Base-by-base conservation (phyloP, 2,797 vertebrate genomes). In the Molossus alvarezi region DNA sequence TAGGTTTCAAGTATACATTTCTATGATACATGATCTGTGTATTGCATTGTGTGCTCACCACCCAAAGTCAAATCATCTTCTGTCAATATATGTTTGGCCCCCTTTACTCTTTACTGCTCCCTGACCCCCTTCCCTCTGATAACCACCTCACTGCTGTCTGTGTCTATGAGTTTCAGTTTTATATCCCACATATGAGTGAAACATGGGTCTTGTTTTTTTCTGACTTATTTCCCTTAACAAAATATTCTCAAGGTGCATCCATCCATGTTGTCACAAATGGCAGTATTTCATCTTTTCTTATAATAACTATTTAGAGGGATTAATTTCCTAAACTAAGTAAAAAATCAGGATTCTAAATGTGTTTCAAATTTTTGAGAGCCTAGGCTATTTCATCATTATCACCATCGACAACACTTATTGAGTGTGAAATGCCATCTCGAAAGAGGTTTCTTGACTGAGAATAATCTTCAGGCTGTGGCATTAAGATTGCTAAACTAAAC, bases 271-370 rank as follows among this genome's bases (percentile, higher is more conserved):
- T 67, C 9, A 1, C 17, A 37, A 37, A 37, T 69, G 65, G 65
- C 65, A 69, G 64, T 37, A 69, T 69, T 69, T 37, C n/a, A 69
- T 69, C 65, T 69, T 69, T 37, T 37, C 65, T 37, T 69, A n/a
- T 67, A 51, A 53, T 88, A 87, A 67, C 27, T 77, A 85, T 53
- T 67, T 81, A 60, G 33, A 48, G 27, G 17, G 27, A 89, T 76
- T 80, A 41, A 73, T 77, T 67, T 53, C 9, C 27, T 48, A 92
- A 85, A 21, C 29, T 90, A 55, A 27, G 33, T 75, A 77, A 62
- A 90, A 90, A 81, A 29, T 55, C 80, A 77, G 83, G 25, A 76
- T 93, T 51, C 72, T 77, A 60, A 29, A 53, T 86, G 88, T 88
- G 7, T 72, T 57, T 90, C 80, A 65, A 55, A 83, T 25, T 18